Conservation (phyloP, 2,797 vertebrate species). For the Apodemus agrarius region DNA sequence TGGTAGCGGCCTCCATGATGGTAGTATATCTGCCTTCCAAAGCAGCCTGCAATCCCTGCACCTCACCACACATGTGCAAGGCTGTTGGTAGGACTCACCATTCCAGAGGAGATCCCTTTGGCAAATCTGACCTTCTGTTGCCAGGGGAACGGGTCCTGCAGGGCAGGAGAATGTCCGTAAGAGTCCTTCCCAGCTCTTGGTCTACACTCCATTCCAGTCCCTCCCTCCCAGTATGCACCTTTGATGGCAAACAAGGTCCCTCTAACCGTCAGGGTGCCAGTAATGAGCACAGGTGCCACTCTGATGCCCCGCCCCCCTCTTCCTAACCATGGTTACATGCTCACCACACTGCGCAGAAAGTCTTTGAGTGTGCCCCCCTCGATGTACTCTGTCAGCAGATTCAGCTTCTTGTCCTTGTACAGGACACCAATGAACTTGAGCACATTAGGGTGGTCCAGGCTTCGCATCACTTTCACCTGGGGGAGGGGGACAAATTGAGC, state of each 20-base stretch:
- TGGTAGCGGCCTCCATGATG: neutral
- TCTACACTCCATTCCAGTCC: neutral
- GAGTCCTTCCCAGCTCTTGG: neutral
- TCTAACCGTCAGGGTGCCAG: neutral
- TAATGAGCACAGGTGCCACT: neutral
- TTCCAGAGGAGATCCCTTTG: slow-evolving; percentile 96
- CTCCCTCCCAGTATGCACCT: slow-evolving; percentile 22
- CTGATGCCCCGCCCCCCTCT: neutral
- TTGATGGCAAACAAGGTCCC: neutral
- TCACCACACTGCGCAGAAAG: slow-evolving; percentile 93
- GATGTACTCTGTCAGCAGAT: slow-evolving; percentile 95
- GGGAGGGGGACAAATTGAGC: neutral
- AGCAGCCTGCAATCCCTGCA: neutral
- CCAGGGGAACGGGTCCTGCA: slow-evolving; percentile 96
- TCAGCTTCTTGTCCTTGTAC: slow-evolving; percentile 97
- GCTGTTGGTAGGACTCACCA: slow-evolving; percentile 90
- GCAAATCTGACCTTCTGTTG: slow-evolving; percentile 97
- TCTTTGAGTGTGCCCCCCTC: slow-evolving; percentile 97
- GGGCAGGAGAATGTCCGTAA: slow-evolving; percentile 58
- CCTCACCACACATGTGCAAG: neutral
- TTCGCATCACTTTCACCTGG: slow-evolving; percentile 98
- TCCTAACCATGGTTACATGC: slow-evolving; percentile 55
- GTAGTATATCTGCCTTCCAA: neutral
- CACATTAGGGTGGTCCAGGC: slow-evolving; percentile 95
- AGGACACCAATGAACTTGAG: slow-evolving; percentile 96